phyloP scores from a whole-genome alignment of 2,797 vertebrate genomes.

The Megaceryle alcyon region DNA sequence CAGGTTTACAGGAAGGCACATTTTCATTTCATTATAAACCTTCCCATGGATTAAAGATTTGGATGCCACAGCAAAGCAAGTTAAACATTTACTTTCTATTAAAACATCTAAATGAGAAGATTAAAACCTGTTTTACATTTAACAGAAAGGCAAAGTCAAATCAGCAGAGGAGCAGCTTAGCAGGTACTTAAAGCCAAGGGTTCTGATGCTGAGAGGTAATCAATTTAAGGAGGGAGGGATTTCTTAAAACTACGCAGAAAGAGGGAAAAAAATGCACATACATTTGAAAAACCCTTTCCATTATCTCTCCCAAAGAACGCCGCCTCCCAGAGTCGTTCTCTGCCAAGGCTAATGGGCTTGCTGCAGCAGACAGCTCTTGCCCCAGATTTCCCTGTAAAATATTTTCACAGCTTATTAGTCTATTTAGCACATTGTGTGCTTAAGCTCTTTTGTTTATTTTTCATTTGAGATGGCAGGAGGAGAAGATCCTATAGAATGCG shows the following conservation, averaged over 20 bases:
- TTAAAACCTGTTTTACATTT: conserved; percentile 76
- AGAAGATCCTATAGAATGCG: neutral
- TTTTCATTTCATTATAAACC: conserved; percentile 33
- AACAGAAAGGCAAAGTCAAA: conserved; percentile 68
- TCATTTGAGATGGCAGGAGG: conserved; percentile 20
- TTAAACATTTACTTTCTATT: conserved; percentile 78
- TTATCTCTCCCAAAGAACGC: conserved; percentile 62
- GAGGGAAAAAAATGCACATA: neutral
- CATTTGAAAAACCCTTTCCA: conserved; percentile 68
- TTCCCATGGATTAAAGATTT: conserved; percentile 70
- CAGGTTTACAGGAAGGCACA: neutral
- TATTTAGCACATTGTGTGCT: conserved; percentile 41
- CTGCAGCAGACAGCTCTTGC: conserved; percentile 66
- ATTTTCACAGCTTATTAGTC: conserved; percentile 63
- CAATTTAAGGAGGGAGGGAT: conserved; percentile 64
- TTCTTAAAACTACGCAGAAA: conserved; percentile 73
- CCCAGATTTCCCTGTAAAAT: conserved; percentile 74
- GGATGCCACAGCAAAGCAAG: conserved; percentile 69
- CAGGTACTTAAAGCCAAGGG: neutral
- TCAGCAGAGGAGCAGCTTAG: conserved; percentile 52
- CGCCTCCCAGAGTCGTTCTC: conserved; percentile 54
- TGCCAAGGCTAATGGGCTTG: conserved; percentile 62
- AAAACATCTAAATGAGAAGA: conserved; percentile 78
- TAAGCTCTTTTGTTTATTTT: conserved; percentile 46
- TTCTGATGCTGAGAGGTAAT: conserved; percentile 62